phyloP scores from a whole-genome alignment of 2,113 vertebrate genomes.

The Heterotis niloticus region DNA sequence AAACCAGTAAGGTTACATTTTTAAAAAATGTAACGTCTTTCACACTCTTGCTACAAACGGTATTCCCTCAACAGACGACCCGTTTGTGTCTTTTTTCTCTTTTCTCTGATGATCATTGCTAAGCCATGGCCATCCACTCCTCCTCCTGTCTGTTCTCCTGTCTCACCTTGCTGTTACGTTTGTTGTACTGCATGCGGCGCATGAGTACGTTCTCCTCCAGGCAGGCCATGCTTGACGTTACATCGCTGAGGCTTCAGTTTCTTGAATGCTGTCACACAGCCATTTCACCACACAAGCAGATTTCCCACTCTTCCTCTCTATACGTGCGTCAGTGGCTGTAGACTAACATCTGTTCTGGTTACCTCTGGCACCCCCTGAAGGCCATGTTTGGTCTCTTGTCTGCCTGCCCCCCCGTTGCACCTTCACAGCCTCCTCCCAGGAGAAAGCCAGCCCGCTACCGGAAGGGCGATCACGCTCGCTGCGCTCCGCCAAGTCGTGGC shows the following conservation, averaged over 20 bases:
- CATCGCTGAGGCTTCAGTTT: constrained; percentile 72
- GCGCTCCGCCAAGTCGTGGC: constrained; percentile 68
- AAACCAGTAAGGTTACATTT: constrained; percentile 56
- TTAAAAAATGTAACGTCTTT: constrained; percentile 73
- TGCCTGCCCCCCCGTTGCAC: constrained; percentile 15
- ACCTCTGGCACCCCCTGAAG: constrained; percentile 49
- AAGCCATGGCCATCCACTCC: constrained; percentile 58
- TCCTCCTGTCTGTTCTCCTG: constrained; percentile 66
- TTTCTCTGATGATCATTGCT: constrained; percentile 60
- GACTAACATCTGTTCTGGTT: constrained; percentile 29
- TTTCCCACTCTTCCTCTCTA: constrained; percentile 27
- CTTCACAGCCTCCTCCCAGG: constrained; percentile 77
- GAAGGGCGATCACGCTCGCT: constrained; percentile 78
- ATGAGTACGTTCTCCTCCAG: constrained; percentile 67
- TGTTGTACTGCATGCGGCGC: constrained; percentile 68
- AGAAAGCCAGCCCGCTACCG: constrained; percentile 80
- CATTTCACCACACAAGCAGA: constrained; percentile 54
- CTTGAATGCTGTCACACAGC: constrained; percentile 73
- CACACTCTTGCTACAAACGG: constrained; percentile 73
- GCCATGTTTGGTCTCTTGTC: constrained; percentile 15
- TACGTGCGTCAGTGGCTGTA: constrained; percentile 27
- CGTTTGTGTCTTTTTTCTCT: constrained; percentile 46
- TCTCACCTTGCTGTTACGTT: constrained; percentile 53
- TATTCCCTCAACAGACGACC: constrained; percentile 60
- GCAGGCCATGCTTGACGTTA: constrained; percentile 32